Base-by-base conservation (phyloP, 2,888 invertebrate genomes). In the Andrena dorsata region DNA sequence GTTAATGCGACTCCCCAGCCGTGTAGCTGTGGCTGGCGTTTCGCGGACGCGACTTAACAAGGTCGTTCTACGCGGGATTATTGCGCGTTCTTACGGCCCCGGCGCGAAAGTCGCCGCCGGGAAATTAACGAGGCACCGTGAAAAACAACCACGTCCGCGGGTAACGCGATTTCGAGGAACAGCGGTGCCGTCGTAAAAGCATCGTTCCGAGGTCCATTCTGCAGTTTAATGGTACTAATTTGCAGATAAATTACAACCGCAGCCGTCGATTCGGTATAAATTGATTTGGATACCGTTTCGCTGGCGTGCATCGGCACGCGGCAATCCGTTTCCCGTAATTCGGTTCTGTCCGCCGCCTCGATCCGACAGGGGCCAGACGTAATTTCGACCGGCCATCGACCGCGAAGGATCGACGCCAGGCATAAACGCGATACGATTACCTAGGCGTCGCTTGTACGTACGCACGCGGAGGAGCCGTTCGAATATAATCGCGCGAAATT, bases 401-500 rank as follows among this genome's bases (percentile, higher is more conserved):
- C 2, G 23, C 47, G 13, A 76, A 76, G 63, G 63, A 79, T 32
- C n/a, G 53, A 28, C 13, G n/a, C 10, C 26, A n/a, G 61, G 13
- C 10, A n/a, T n/a, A n/a, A 64, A 41, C 47, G n/a, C 30, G 26
- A 16, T 49, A 64, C 72, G 66, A 68, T 72, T 79, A 56, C 41
- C 41, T 41, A 41, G 32, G 35, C 35, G 10, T 32, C 23, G 23
- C 56, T 23, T 26, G 41, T 58, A 77, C 64, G 70, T 41, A 41
- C 41, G 16, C 41, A 16, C 63, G 60, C 47, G 28, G 63, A 16
- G 20, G 47, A 28, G 66, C 66, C n/a, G 65, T 41, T 80, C 75
- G 74, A 74, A 82, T 82, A 64, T 75, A 76, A 66, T 66, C 65
- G 63, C 70, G 58, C 56, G 81, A 76, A 87, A 82, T 78, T 73